Evolutionary conservation across 2,797 vertebrate genomes (phyloP).

Genomic region (Gorsachius magnificus): DNA sequence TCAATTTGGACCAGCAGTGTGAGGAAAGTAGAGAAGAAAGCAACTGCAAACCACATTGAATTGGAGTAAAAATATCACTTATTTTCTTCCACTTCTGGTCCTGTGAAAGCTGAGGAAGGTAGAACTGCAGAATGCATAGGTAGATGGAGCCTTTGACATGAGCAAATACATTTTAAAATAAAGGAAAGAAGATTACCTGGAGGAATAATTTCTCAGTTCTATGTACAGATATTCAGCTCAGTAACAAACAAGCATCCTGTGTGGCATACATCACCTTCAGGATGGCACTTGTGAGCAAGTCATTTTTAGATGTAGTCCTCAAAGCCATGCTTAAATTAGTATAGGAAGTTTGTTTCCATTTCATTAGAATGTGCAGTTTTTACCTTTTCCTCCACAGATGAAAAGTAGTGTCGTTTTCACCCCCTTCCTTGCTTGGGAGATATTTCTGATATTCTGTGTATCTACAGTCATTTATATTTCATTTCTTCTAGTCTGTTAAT

Average conservation of each 20-base stretch:
- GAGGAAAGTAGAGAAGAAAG: not conserved
- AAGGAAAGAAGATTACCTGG: not conserved
- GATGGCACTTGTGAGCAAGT: not conserved
- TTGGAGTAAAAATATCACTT: not conserved
- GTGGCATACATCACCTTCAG: not conserved
- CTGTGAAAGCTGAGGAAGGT: not conserved
- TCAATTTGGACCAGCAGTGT: not conserved
- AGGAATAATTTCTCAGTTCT: not conserved
- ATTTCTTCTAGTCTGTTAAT: not conserved
- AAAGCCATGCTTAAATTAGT: not conserved
- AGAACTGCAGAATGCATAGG: not conserved
- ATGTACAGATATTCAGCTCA: not conserved
- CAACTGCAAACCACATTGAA: not conserved
- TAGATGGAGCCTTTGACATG: not conserved
- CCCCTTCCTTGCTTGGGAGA: not conserved
- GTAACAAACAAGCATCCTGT: not conserved
- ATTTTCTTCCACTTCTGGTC: not conserved
- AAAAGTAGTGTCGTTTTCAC: not conserved
- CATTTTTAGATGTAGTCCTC: not conserved
- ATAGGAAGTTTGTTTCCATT: not conserved
- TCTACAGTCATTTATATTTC: not conserved
- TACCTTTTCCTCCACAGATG: not conserved
- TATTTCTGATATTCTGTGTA: not conserved
- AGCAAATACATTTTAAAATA: not conserved
- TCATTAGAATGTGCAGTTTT: not conserved